Conservation (phyloP, 2,113 vertebrate species). For the Pampusana beccarii region DNA sequence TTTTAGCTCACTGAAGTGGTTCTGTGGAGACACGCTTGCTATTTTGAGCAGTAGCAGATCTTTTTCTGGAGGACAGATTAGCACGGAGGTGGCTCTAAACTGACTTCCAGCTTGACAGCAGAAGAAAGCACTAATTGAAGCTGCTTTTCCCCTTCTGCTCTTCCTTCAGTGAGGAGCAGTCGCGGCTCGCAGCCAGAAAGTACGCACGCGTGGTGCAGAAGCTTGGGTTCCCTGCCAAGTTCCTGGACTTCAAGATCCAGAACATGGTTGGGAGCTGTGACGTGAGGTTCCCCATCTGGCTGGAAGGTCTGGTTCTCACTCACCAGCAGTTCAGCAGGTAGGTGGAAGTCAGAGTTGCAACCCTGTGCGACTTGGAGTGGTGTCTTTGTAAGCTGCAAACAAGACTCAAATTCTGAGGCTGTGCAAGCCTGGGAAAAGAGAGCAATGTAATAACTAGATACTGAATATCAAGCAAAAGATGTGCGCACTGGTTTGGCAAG, state of each 20-base stretch:
- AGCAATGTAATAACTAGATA: not conserved
- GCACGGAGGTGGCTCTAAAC: not conserved
- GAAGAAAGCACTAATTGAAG: not conserved
- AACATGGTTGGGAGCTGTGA: slow-evolving; percentile 99
- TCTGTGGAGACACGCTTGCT: not conserved
- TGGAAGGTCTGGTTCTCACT: slow-evolving; percentile 91
- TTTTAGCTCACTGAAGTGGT: not conserved
- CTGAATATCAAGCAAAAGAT: not conserved
- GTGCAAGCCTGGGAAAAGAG: not conserved
- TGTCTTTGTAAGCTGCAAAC: not conserved
- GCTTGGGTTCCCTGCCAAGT: slow-evolving; percentile 93
- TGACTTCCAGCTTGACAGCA: not conserved
- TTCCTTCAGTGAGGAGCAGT: slow-evolving; percentile 88
- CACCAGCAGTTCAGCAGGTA: slow-evolving; percentile 97
- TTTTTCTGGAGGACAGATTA: not conserved
- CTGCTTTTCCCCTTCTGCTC: not conserved
- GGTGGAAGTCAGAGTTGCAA: not conserved
- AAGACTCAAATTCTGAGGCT: not conserved
- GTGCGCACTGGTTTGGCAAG: not conserved
- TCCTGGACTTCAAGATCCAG: slow-evolving; percentile 97
- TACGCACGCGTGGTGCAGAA: slow-evolving; percentile 95
- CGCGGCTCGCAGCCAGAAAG: slow-evolving; percentile 92
- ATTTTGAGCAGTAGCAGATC: not conserved
- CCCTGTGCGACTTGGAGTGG: not conserved
- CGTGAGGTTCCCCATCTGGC: slow-evolving; percentile 90